Evolutionary conservation across 1,140 invertebrate genomes (phyloP).

Genomic region (Drosophila equinoxialis): DNA sequence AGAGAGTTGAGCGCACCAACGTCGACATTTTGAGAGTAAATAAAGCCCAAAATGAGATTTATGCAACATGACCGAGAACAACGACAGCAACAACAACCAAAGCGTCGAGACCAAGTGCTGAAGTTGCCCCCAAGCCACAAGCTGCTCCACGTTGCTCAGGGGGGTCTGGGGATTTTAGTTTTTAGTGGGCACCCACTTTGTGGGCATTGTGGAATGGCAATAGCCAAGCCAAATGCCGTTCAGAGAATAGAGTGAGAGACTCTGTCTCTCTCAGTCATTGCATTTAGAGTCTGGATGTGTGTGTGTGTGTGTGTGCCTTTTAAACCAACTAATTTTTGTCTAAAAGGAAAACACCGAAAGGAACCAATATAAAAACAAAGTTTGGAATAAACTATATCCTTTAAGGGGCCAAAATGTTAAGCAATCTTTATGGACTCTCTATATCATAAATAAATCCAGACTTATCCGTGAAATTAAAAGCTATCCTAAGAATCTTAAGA

Average conservation of each 20-base stretch:
- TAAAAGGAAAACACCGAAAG: slow-evolving; percentile 19
- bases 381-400: neutral
- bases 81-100: slow-evolving; percentile 25
- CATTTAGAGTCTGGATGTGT: slow-evolving; percentile 4
- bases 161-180: slow-evolving; percentile 59
- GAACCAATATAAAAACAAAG: neutral
- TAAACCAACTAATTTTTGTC: slow-evolving; percentile 69
- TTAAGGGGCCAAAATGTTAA: neutral
- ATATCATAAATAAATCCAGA: too few species aligned
- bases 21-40: slow-evolving; percentile 76
- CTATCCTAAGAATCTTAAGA: too few species aligned
- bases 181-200: slow-evolving; percentile 77
- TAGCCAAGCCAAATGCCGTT: slow-evolving; percentile 36
- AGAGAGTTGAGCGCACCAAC: slow-evolving; percentile 30
- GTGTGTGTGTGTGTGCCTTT: slow-evolving; percentile 60
- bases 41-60: slow-evolving; percentile 81
- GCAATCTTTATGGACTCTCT: too few species aligned
- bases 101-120: slow-evolving; percentile 68
- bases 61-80: slow-evolving; percentile 80
- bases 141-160: slow-evolving; percentile 1
- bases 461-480: too few species aligned
- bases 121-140: slow-evolving; percentile 53
- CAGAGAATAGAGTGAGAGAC: slow-evolving; percentile 20
- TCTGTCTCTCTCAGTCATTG: slow-evolving; percentile 5
- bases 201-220: slow-evolving; percentile 61